Base-by-base conservation (phyloP, 2,888 invertebrate species). In the Blomia tropicalis region DNA sequence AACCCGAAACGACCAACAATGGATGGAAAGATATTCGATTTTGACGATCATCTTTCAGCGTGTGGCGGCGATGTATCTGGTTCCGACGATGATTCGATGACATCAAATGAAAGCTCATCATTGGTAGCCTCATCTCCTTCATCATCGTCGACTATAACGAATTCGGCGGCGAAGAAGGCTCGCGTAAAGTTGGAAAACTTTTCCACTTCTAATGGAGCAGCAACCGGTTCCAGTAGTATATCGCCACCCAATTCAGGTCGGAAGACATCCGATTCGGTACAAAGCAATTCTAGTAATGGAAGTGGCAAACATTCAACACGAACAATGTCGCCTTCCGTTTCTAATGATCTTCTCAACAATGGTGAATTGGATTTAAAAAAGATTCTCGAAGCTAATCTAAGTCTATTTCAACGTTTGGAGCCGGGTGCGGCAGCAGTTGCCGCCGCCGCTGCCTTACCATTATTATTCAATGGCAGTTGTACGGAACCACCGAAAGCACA, bases 121-220 rank as follows among this genome's bases (percentile, higher is more conserved):
- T 25, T 56, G 29, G 56, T 56, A 14, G 56, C 56, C 25, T 56
- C 56, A 4, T 56, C 56, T n/a, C 56, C 56, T 11, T 56, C 56
- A 19, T 56, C 56, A n/a, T 56, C 56, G 11, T 56, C 56, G 19
- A 56, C 56, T 14, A 56, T 27, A 32, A 25, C 25, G 17, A 32
- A 14, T 11, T 4, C 56, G 56, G 29, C 56, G 2, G 30, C 43
- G 5, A 64, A 64, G 29, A 64, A 64, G 43, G 58, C 64, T 19
- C 65, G 64, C 31, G 64, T 64, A n/a, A 63, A 63, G 29, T 19
- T 62, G 36, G 64, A 64, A 30, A 63, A 63, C 29, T n/a, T 47
- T 7, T 25, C 22, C 7, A 14, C 22, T 7, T 41, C 14, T 14
- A 31, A 30, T 19, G 1, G 1, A 4, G 59, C 59, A 19, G 51